Conservation (phyloP, 1,140 invertebrate genomes). For the Maniola jurtina region DNA sequence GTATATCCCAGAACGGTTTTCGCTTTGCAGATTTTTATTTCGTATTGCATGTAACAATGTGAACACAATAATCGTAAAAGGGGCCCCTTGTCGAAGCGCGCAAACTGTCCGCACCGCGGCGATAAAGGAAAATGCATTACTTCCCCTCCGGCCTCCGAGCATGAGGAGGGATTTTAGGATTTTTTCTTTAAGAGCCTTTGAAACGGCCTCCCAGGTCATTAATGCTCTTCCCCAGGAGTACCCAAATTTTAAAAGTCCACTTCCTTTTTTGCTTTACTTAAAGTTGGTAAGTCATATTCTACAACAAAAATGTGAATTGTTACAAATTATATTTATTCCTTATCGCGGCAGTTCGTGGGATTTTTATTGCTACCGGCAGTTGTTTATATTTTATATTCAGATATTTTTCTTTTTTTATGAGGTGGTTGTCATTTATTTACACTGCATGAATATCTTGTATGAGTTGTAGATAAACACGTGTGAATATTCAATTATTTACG, state of each 20-base stretch:
- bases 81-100: conserved; percentile 62
- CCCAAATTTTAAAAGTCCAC: conserved; percentile 69
- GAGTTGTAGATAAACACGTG: too few species aligned
- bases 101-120: conserved; percentile 64
- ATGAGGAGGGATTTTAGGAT: conserved; percentile 59
- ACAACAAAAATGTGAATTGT: conserved; percentile 5
- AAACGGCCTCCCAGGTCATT: conserved; percentile 65
- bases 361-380: conserved; percentile 11
- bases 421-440: not conserved
- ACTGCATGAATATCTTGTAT: too few species aligned
- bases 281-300: conserved; percentile 21
- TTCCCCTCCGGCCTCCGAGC: conserved; percentile 50
- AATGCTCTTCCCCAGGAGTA: conserved; percentile 57
- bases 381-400: not conserved
- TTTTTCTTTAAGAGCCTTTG: conserved; percentile 64
- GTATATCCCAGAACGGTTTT: not conserved
- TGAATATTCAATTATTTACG: too few species aligned
- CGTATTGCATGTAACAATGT: conserved; percentile 55
- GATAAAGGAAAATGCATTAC: conserved; percentile 77
- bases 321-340: conserved; percentile 12
- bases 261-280: conserved; percentile 55
- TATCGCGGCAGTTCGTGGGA: not conserved
- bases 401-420: not conserved
- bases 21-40: conserved; percentile 46
- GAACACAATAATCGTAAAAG: conserved; percentile 73